Evolutionary conservation across 1,140 invertebrate genomes (phyloP).

Genomic region (Lasaia peninsularis): DNA sequence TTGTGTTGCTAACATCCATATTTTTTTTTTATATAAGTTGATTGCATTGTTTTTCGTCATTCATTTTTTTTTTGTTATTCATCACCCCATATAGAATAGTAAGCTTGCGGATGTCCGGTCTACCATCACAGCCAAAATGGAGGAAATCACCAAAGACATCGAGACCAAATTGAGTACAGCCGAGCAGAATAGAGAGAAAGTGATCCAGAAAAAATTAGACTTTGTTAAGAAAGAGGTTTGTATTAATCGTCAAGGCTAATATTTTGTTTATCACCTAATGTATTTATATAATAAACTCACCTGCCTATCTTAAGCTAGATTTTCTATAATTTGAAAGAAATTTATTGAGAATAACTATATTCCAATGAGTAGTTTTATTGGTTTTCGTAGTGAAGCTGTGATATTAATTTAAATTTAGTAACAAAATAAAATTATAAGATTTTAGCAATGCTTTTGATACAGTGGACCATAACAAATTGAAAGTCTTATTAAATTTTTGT

Average conservation of each 20-base stretch:
- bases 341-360: too few species aligned
- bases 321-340: too few species aligned
- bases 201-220: constrained; percentile 88
- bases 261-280: too few species aligned
- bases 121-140: constrained; percentile 80
- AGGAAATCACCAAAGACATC: constrained; percentile 83
- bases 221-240: constrained; percentile 87
- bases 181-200: constrained; percentile 87
- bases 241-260: constrained; percentile 5
- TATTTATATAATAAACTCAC: too few species aligned
- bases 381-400: too few species aligned
- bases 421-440: too few species aligned
- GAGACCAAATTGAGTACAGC: constrained; percentile 85
- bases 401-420: too few species aligned
- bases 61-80: constrained; percentile 25
- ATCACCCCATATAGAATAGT: constrained; percentile 72
- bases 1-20: not conserved
- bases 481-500: too few species aligned
- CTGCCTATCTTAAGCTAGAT: too few species aligned
- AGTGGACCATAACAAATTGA: too few species aligned
- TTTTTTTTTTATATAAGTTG: not conserved
- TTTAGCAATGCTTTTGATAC: too few species aligned
- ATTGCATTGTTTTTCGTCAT: constrained; percentile 27
- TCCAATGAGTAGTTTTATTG: too few species aligned
- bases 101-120: constrained; percentile 85